phyloP scores from a whole-genome alignment of 2,113 vertebrate genomes.

The Platycercus adscitus region DNA sequence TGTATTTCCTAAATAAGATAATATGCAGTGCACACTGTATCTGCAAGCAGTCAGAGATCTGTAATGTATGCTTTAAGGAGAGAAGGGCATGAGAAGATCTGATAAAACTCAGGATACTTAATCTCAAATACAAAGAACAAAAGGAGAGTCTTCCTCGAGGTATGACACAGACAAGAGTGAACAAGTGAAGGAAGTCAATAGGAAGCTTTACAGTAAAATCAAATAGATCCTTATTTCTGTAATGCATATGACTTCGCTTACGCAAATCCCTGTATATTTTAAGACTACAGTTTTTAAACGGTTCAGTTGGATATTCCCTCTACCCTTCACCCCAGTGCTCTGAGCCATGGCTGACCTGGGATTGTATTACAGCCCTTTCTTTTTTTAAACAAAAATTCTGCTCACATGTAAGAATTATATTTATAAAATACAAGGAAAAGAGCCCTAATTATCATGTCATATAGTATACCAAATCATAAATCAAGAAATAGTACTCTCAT shows the following conservation, averaged over 20 bases:
- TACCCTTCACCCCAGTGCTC: neutral
- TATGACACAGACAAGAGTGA: neutral
- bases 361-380: neutral
- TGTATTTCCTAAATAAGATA: neutral
- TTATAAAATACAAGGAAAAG: neutral
- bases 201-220: neutral
- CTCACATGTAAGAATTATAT: neutral
- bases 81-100: neutral
- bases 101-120: neutral
- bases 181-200: neutral
- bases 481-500: neutral
- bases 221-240: neutral
- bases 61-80: neutral
- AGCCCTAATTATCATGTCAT: conserved; percentile 44
- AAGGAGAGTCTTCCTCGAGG: neutral
- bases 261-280: neutral
- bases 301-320: neutral
- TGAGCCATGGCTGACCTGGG: neutral
- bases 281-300: neutral
- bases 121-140: neutral
- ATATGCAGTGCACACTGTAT: neutral
- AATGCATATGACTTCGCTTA: neutral
- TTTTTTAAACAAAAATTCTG: neutral
- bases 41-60: neutral
- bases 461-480: conserved; percentile 36